These are phyloP conservation scores for Nymphalis polychloros DNA, from an alignment of 2,888 invertebrate genomes.

Conservation along the genomic window DNA sequence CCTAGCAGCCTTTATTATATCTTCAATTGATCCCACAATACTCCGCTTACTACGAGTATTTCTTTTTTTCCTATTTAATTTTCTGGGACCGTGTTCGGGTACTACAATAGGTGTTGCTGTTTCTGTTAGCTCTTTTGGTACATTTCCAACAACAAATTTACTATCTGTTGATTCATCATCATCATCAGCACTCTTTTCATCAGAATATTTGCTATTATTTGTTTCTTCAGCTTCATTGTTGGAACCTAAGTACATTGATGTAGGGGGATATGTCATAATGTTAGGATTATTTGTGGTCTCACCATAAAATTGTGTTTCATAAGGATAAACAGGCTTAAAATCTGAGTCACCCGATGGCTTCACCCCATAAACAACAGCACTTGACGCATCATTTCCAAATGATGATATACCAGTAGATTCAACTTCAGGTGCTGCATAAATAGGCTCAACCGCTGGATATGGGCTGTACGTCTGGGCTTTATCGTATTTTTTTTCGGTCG, in stretches of 20 bases:
- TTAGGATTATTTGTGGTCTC: conserved; percentile 66
- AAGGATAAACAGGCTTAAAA: conserved; percentile 76
- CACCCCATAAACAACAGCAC: conserved; percentile 72
- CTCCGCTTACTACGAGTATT: conserved; percentile 53
- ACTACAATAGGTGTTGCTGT: conserved; percentile 82
- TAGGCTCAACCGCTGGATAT: conserved; percentile 70
- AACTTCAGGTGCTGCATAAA: conserved; percentile 71
- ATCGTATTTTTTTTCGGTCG: conserved; percentile 70
- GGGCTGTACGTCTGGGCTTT: conserved; percentile 61
- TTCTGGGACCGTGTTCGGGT: conserved; percentile 85
- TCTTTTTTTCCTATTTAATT: conserved; percentile 58
- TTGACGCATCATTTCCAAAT: conserved; percentile 63
- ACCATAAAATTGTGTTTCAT: conserved; percentile 67
- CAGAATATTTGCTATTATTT: conserved; percentile 61
- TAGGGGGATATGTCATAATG: conserved; percentile 64
- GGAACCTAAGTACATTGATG: conserved; percentile 74
- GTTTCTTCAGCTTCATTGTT: conserved; percentile 66
- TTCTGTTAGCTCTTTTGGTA: conserved; percentile 82
- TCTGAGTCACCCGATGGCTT: conserved; percentile 71
- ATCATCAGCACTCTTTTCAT: conserved; percentile 49
- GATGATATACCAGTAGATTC: conserved; percentile 62
- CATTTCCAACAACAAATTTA: conserved; percentile 85
- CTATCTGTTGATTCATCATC: conserved; percentile 59
- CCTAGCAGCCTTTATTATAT: conserved; percentile 64
- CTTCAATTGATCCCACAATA: conserved; percentile 67